Base-by-base conservation (phyloP, 2,113 vertebrate species). In the Mormyrus iriodes region DNA sequence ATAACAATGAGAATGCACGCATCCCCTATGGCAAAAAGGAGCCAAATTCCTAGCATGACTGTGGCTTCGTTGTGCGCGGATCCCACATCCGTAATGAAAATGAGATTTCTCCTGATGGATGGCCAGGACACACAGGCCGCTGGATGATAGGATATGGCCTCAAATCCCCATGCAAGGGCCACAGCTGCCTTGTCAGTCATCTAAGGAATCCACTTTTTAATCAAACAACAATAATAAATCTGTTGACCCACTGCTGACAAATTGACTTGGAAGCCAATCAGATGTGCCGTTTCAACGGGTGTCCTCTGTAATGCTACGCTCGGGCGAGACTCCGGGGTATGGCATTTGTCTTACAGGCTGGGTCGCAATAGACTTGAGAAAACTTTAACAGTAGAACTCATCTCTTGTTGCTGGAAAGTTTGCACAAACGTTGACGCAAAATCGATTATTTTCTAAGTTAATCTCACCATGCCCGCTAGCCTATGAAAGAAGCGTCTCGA, bases 151-250 rank as follows among this genome's bases (percentile, higher is more conserved):
- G 87, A 93, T 76, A 13, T 8, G 49, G 76, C 93, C 92, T 93
- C 91, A 94, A 91, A 93, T 92, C 90, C 92, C 86, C 91, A 89
- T 93, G 93, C 92, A 93, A 93, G 92, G 88, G 91, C 92, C 94
- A 92, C 94, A 94, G 94, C 94, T 95, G 94, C 91, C 92, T 89
- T 91, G 94, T 95, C 94, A 95, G 92, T 95, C 94, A 95, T 93
- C 92, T 93, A 93, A 94, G 88, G 91, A 92, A 89, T 69, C 89
- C 85, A 88, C 89, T 27, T 27, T 94, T 94, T 93, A 93, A 95
- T 93, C 91, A 89, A 94, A 93, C 91, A 89, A 73, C 89, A 91
- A 92, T 92, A 94, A 87, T 93, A 90, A 94, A 89, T 94, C 91
- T 83, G 90, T 92, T 92, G 76, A 49, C 87, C 90, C 89, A 52